Percentiles rank a stretch among this genome's conserved stretches.
phyloP scores from a whole-genome alignment of 2,888 invertebrate species.

The Ectobius pallidus region DNA sequence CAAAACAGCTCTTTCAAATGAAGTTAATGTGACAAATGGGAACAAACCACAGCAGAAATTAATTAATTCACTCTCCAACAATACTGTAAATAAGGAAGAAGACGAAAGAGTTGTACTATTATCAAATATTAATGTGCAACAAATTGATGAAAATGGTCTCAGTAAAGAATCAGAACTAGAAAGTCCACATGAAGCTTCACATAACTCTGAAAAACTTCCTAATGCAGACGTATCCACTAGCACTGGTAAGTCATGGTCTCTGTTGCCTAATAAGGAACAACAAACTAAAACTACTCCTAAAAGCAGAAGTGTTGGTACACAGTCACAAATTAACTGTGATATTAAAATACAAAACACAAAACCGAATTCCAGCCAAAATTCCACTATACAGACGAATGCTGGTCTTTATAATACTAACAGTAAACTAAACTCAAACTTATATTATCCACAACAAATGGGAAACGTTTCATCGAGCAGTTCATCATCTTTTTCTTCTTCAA shows the following conservation, averaged over 20 bases:
- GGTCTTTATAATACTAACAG: neutral
- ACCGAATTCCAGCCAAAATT: neutral
- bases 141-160: too few species aligned
- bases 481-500: too few species aligned
- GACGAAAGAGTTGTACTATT: too few species aligned
- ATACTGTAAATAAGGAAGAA: too few species aligned
- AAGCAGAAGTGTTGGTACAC: conserved; percentile 19
- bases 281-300: neutral
- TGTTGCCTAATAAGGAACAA: neutral
- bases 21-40: neutral
- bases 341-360: neutral
- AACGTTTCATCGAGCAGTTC: too few species aligned
- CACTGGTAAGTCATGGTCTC: too few species aligned
- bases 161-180: neutral
- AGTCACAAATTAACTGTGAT: neutral
- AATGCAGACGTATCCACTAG: neutral
- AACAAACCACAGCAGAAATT: too few species aligned
- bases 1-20: neutral
- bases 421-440: neutral
- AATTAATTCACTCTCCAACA: too few species aligned
- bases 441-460: neutral
- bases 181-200: neutral
- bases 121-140: too few species aligned
- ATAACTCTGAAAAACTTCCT: neutral
- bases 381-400: neutral